Base-by-base conservation (phyloP, 2,113 vertebrate species). In the Paramormyrops kingsleyae region DNA sequence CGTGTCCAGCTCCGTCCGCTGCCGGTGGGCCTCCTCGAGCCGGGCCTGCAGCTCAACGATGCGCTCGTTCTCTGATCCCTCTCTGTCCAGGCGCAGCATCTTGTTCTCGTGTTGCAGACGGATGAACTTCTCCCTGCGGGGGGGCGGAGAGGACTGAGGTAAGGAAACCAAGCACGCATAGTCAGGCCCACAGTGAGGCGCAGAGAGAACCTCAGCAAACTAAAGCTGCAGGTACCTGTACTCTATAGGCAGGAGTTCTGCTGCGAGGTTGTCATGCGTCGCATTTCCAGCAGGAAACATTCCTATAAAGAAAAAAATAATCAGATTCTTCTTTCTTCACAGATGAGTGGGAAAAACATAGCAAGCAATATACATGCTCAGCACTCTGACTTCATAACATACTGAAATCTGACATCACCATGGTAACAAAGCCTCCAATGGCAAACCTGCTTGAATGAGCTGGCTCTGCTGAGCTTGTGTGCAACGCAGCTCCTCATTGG, bases 101-200 rank as follows among this genome's bases (percentile, higher is more conserved):
- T 98, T 99, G 91, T 99, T 99, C 94, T 99, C 99, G 91, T 99
- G 98, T 91, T 99, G 98, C 91, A 99, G 95, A 46, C 94, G 94
- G 92, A 99, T 99, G 93, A 99, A 99, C 95, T 97, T 98, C 89
- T 99, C 98, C 91, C 98, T 99, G 89, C 66, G 89, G 83, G 49
- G 35, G 35, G 27, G 49, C 1, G 2, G 10, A 47, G 44, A 5
- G 44, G 39, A n/a, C 42, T 19, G 13, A 39, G 31, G 35, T 7
- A 7, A 13, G 70, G 35, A 89, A 15, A 24, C 7, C 27, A 5
- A 19, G 39, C 31, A 47, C 2, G n/a, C 39, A 88, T 10, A 6
- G 80, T 6, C 8, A 42, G n/a, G 24, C 12, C 24, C 27, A 87
- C 24, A 17, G 44, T 87, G 24, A 56, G 24, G n/a, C 2, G 0